Conservation (phyloP, 2,888 invertebrate genomes). For the Amorpha juglandis region DNA sequence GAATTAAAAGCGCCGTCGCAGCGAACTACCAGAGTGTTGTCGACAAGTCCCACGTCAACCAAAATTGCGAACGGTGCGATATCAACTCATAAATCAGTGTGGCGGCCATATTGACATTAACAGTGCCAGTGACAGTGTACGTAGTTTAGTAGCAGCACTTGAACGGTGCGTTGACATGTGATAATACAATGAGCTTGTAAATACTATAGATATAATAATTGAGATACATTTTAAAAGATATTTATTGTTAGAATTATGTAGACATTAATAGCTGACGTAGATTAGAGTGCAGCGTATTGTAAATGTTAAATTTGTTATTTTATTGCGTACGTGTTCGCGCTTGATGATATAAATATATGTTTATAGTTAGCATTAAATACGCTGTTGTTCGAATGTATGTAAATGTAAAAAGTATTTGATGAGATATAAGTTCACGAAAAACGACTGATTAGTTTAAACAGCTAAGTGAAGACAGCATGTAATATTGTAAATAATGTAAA, state of each 20-base stretch:
- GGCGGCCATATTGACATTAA: constrained; percentile 88
- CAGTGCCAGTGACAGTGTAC: constrained; percentile 47
- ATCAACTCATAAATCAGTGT: constrained; percentile 87
- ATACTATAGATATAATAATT: constrained; percentile 68
- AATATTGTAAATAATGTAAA: constrained; percentile 63
- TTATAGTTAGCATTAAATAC: constrained; percentile 36
- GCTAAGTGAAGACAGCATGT: constrained; percentile 44
- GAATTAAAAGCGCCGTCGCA: constrained; percentile 86
- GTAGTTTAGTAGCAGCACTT: constrained; percentile 52
- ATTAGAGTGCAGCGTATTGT: constrained; percentile 48
- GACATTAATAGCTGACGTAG: constrained; percentile 48
- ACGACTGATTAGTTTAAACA: constrained; percentile 73
- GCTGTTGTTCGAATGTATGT: constrained; percentile 36
- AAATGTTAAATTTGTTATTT: constrained; percentile 67
- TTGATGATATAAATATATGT: constrained; percentile 50
- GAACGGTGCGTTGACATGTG: constrained; percentile 73
- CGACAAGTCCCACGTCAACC: constrained; percentile 82
- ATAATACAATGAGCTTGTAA: constrained; percentile 83
- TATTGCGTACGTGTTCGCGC: constrained; percentile 76
- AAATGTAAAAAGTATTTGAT: constrained; percentile 39
- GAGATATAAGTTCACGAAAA: constrained; percentile 42
- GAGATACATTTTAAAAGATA: constrained; percentile 67
- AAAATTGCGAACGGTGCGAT: constrained; percentile 84
- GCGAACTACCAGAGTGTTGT: constrained; percentile 73
- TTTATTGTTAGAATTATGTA: constrained; percentile 69